Base-by-base conservation (phyloP, 2,888 invertebrate genomes). In the Dinocampus coccinellae region DNA sequence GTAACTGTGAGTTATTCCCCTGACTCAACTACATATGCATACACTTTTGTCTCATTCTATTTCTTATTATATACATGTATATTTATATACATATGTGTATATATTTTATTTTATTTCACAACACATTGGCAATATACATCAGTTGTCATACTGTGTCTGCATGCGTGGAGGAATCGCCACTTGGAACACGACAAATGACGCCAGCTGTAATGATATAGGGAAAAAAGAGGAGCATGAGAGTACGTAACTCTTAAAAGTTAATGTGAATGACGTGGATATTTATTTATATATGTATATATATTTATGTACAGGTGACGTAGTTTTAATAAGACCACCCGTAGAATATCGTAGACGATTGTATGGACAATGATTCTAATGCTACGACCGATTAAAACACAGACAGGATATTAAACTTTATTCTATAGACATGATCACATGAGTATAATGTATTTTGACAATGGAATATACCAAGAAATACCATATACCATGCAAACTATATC, bases 271-370 rank as follows among this genome's bases (percentile, higher is more conserved):
- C 22, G 52, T 60, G 1, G 24, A 7, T 6, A 36, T 34, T 20
- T 33, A 33, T 42, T 13, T 42, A 42, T 36, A 10, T 36, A 36
- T 3, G 10, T 36, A 36, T 33, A 33, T 4, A 36, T 24, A 9
- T n/a, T 22, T 6, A 13, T 64, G 55, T 66, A 72, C 61, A 66
- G 53, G 65, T 33, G 70, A 70, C 63, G 64, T 64, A 76, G 77
- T 79, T 81, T 82, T 84, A 84, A 84, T 84, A 80, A 84, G 85
- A 83, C 85, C 83, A 79, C 84, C 85, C 82, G n/a, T n/a, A n/a
- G n/a, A n/a, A n/a, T n/a, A n/a, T n/a, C n/a, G n/a, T n/a, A n/a
- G n/a, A n/a, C n/a, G n/a, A n/a, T n/a, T n/a, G n/a, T n/a, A 82
- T 75, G 72, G 79, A 76, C 72, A 78, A 73, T 75, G n/a, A 73